Percentiles rank a stretch among this genome's conserved stretches.
Evolutionary conservation across 1,140 invertebrate genomes (phyloP).

Genomic region (Potamilus streckersoni): DNA sequence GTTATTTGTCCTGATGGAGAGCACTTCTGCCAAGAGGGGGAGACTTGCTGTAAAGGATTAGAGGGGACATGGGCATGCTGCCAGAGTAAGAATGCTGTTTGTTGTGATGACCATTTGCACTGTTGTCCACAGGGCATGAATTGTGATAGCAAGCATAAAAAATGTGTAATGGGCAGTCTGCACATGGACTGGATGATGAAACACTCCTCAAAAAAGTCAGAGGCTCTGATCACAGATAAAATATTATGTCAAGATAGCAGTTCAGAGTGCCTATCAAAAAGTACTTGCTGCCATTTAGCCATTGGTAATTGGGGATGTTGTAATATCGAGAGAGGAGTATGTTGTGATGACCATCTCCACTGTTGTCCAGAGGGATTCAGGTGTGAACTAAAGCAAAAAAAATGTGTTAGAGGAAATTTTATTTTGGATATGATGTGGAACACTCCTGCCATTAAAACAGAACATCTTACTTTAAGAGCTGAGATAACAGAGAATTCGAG

Average conservation of each 20-base stretch:
- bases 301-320: conserved; percentile 46
- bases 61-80: conserved; percentile 59
- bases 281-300: conserved; percentile 47
- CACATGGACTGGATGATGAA: conserved; percentile 1
- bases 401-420: conserved; percentile 21
- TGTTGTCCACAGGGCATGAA: conserved; percentile 14
- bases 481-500: no score
- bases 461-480: no score
- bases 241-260: conserved; percentile 25
- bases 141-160: conserved; percentile 1
- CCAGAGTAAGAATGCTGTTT: conserved; percentile 42
- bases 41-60: conserved; percentile 63
- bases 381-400: conserved; percentile 45
- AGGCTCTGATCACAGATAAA: background rate
- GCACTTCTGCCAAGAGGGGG: conserved; percentile 54
- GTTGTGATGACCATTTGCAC: conserved; percentile 29
- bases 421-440: background rate
- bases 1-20: conserved; percentile 45
- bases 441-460: no score
- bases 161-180: background rate
- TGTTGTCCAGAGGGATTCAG: conserved; percentile 57
- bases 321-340: conserved; percentile 43
- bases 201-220: background rate
- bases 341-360: conserved; percentile 56
- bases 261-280: conserved; percentile 37